A percentile compares a stretch with the other conserved stretches of the same genome.
Evolutionary conservation across 2,113 vertebrate species (phyloP).

Genomic region (Corapipo altera): DNA sequence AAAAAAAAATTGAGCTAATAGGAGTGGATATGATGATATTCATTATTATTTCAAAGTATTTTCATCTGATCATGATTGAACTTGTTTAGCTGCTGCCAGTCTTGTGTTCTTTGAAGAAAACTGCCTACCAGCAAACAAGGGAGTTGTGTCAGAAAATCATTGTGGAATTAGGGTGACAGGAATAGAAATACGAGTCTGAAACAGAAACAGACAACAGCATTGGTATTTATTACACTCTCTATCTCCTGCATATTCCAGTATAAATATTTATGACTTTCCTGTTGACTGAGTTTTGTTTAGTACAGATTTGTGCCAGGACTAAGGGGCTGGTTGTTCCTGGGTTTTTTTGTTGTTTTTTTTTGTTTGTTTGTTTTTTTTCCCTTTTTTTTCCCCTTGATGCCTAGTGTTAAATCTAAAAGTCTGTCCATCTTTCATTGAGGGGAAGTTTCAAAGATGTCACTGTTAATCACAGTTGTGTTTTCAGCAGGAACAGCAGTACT

Average conservation of each 20-base stretch:
- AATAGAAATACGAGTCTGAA: background rate
- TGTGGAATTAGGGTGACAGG: background rate
- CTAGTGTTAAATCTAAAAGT: background rate
- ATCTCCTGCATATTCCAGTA: background rate
- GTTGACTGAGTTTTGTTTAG: background rate
- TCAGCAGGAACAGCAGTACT: background rate
- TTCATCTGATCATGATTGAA: background rate
- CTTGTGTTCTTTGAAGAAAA: background rate
- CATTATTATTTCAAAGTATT: background rate
- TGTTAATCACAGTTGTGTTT: background rate
- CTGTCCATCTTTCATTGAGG: background rate
- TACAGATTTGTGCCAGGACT: background rate
- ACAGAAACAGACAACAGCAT: background rate
- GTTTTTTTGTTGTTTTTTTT: too few relatives aligned
- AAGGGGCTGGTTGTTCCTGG: background rate
- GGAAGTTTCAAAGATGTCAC: background rate
- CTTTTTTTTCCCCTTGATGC: rapidly evolving
- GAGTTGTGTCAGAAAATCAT: background rate
- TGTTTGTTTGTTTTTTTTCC: too few relatives aligned
- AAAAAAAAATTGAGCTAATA: background rate
- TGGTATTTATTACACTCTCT: background rate
- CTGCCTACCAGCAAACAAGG: background rate
- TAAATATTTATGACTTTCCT: background rate
- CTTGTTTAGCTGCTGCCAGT: background rate
- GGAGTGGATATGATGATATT: background rate